Conservation (phyloP, 2,113 vertebrate species). For the Puma concolor region DNA sequence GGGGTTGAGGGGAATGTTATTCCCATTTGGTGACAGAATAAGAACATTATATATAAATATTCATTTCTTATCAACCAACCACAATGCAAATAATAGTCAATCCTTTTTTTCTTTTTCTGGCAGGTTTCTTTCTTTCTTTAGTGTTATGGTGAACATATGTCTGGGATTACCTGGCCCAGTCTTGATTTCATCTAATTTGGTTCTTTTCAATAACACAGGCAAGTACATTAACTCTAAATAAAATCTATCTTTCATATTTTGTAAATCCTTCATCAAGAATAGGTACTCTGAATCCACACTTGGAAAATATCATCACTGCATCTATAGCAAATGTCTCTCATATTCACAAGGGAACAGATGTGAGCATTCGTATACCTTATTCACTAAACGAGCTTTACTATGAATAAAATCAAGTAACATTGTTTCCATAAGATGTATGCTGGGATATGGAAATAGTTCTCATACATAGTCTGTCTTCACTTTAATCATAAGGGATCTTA, state of each 20-base stretch:
- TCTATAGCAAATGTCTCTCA: background rate
- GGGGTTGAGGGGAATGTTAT: background rate
- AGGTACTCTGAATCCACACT: background rate
- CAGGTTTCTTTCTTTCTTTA: background rate
- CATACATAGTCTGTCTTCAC: background rate
- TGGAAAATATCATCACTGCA: background rate
- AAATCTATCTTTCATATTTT: background rate
- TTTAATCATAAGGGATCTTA: background rate
- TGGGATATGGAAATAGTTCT: background rate
- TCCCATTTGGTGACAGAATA: background rate
- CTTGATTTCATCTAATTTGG: background rate
- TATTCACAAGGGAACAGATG: background rate
- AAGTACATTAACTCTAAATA: background rate
- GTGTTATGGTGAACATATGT: background rate
- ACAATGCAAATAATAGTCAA: background rate
- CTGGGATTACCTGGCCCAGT: background rate
- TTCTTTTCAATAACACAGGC: background rate
- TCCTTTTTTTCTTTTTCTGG: background rate
- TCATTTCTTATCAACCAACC: background rate
- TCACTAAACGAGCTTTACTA: conserved; percentile 10
- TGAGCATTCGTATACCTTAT: background rate
- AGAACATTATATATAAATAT: background rate
- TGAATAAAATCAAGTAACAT: background rate
- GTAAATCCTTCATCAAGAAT: background rate
- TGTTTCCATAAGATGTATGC: background rate